A percentile compares a stretch with the other conserved stretches of the same genome.
These are phyloP conservation scores for Sus cebifrons DNA, from an alignment of 2,797 vertebrate species.

Conservation along the genomic window DNA sequence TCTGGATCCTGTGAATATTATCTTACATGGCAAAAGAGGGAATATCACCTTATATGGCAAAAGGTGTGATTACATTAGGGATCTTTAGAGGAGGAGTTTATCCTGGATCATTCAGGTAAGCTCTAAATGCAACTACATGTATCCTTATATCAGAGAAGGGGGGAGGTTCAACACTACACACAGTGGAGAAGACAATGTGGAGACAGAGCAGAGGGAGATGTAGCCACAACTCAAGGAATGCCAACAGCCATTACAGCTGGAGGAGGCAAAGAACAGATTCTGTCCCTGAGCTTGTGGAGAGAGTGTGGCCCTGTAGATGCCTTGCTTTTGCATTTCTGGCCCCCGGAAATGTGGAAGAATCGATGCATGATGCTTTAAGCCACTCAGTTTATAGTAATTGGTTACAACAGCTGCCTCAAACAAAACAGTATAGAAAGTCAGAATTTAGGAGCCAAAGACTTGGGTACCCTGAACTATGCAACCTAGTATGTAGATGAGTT, in stretches of 20 bases:
- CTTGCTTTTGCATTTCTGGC: neutral
- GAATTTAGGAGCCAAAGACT: neutral
- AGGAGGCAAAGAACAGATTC: neutral
- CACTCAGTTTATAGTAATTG: neutral
- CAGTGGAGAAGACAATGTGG: fast-evolving
- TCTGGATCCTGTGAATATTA: neutral
- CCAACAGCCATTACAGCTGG: neutral
- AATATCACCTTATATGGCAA: neutral
- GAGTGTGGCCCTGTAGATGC: too few relatives aligned
- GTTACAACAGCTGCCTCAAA: neutral
- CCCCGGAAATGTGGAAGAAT: neutral
- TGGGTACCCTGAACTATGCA: neutral
- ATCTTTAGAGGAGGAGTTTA: neutral
- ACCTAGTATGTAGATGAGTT: neutral
- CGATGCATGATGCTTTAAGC: neutral
- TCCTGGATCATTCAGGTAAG: neutral
- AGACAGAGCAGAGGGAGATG: neutral
- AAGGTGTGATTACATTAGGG: neutral
- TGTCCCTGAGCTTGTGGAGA: neutral
- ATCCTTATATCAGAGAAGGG: neutral
- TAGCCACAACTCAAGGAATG: neutral
- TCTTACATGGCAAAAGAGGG: neutral
- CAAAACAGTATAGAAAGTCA: neutral
- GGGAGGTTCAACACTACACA: neutral
- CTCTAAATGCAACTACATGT: neutral